Conservation (phyloP, 2,888 invertebrate species). For the Odontothrips loti region DNA sequence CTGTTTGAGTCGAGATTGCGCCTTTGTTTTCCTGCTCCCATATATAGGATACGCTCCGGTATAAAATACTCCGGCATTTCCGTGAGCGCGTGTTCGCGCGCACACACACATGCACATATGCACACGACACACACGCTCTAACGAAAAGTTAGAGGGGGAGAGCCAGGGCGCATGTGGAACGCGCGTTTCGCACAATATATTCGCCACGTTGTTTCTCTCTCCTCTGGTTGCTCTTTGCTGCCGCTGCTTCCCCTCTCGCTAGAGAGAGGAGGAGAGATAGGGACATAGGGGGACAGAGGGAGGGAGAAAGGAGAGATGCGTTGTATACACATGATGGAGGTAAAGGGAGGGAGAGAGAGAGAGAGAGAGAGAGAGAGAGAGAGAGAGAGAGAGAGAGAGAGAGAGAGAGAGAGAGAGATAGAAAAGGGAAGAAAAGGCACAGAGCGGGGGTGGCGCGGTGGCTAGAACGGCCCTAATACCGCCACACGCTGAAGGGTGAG, state of each 20-base stretch:
- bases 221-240: no score
- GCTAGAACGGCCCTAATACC: background rate
- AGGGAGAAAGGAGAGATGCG: no score
- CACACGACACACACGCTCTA: background rate
- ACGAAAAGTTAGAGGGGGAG: background rate
- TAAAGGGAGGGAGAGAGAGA: background rate
- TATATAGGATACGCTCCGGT: background rate
- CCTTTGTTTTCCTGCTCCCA: no score
- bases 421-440: background rate
- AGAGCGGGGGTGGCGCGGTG: background rate
- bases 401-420: background rate
- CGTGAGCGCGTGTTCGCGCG: background rate
- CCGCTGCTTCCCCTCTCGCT: no score
- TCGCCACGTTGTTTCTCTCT: no score
- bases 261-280: no score
- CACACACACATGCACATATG: background rate
- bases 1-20: no score
- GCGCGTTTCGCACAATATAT: no score
- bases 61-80: background rate
- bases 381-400: no score
- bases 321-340: background rate
- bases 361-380: background rate
- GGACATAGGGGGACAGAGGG: no score
- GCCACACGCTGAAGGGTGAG: background rate
- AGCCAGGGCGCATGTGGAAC: no score